phyloP scores from a whole-genome alignment of 2,888 invertebrate species.

The Apamea anceps region DNA sequence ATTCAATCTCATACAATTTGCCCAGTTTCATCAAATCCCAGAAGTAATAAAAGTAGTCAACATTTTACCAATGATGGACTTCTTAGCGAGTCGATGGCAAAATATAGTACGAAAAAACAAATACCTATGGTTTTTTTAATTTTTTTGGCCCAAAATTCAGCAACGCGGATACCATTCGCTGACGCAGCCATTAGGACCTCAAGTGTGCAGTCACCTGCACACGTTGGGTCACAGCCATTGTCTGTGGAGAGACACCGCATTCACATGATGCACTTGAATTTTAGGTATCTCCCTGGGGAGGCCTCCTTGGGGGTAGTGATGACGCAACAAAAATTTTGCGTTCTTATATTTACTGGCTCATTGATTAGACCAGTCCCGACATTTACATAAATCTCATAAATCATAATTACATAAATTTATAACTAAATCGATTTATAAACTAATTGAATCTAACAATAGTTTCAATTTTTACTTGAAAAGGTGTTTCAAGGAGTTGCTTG shows the following conservation, averaged over 20 bases:
- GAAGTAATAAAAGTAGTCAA: background rate
- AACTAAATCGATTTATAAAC: background rate
- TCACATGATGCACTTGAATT: background rate
- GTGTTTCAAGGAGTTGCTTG: background rate
- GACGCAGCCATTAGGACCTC: background rate
- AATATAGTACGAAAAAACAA: background rate
- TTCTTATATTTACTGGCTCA: background rate
- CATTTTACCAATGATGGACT: background rate
- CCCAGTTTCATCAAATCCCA: background rate
- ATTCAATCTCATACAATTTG: background rate
- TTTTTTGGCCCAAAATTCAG: background rate
- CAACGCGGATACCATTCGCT: background rate
- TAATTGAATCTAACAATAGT: background rate
- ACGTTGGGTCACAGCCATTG: background rate
- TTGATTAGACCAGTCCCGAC: background rate
- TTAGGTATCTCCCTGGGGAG: background rate
- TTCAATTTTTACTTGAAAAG: too few species aligned
- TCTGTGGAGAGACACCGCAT: background rate
- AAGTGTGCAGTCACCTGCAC: background rate
- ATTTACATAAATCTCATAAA: background rate
- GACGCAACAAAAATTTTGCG: background rate
- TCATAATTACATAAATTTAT: too few species aligned
- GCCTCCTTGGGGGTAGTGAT: background rate
- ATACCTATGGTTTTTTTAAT: background rate
- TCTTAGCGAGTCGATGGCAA: background rate